Evolutionary conservation across 2,888 invertebrate genomes (phyloP), one percentile per base, ranked within the genome.

Genomic region (Gymnocheta viridis): DNA sequence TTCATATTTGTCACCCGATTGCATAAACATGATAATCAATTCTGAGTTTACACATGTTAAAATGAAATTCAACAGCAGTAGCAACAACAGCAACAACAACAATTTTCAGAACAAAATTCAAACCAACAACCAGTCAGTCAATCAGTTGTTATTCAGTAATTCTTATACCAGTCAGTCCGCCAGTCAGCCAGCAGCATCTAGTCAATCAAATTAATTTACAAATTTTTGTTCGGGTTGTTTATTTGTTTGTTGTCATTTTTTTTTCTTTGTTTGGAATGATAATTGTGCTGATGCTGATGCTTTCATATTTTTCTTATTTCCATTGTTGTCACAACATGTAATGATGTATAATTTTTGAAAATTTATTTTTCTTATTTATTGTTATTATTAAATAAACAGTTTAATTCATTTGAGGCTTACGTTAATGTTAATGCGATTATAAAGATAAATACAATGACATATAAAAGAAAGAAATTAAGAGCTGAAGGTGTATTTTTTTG

Each of bases 1-100:
- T 84, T 84, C 84, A 84, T 84, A 84, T 84, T 84, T 78, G 81
- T 81, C 84, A 81, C 77, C 60, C 84, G 62, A 78, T 81, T 84
- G 84, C 84, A 78, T 69, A 77, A 79, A 56, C 41, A 79, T 47
- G 17, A 69, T 82, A 78, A 82, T 78, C 72, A 78, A 72, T 66
- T 64, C 9, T 49, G 54, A 66, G 49, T 60, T 66, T 79, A 83
- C 83, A 83, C 83, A 83, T 83, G 76, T 80, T 83, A 54, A 78
- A 72, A 64, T 77, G 67, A 80, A 73, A 78, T 49, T 62, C 69
- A 72, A 38, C 56, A 79, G n/a, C 47, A 29, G 12, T 19, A 78
- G n/a, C n/a, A 69, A 64, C 9, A 74, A 64, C 17, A 70, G 44
- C 19, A 38, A 62, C 9, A 58, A 41, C 24, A 54, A 19, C 4